Evolutionary conservation across 2,888 invertebrate genomes (phyloP).

Genomic region (Hypolimnas misippus): DNA sequence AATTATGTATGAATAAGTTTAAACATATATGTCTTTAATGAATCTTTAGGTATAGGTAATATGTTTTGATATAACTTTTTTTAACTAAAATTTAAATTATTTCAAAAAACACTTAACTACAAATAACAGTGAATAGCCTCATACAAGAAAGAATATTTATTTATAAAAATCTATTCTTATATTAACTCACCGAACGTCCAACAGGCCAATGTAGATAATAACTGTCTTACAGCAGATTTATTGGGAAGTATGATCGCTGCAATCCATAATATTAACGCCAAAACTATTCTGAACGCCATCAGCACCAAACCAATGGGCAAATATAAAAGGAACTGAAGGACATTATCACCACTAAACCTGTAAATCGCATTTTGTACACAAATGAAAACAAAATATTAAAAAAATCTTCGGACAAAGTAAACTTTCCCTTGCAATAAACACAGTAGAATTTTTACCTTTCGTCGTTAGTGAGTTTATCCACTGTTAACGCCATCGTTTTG

Average conservation of each 20-base stretch:
- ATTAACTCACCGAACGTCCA: conserved; percentile 81
- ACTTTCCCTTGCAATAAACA: conserved; percentile 64
- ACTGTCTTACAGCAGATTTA: conserved; percentile 79
- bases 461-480: conserved; percentile 74
- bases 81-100: too few relatives aligned
- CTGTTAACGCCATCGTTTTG: conserved; percentile 67
- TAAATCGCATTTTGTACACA: conserved; percentile 42
- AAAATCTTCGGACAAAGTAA: conserved; percentile 38
- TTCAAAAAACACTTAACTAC: neutral
- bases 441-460: conserved; percentile 64
- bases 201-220: conserved; percentile 83
- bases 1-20: too few relatives aligned
- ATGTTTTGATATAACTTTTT: too few relatives aligned
- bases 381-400: neutral
- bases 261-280: conserved; percentile 82
- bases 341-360: conserved; percentile 83
- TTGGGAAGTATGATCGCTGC: conserved; percentile 84
- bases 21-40: too few relatives aligned
- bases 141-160: neutral
- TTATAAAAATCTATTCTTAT: conserved; percentile 7
- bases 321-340: conserved; percentile 80
- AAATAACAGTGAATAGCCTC: neutral
- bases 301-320: conserved; percentile 83
- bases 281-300: conserved; percentile 72
- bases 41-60: too few relatives aligned